Percentiles rank a stretch among this genome's conserved stretches.
Conservation (phyloP, 2,888 invertebrate genomes). For the Ommatoiulus sabulosus region DNA sequence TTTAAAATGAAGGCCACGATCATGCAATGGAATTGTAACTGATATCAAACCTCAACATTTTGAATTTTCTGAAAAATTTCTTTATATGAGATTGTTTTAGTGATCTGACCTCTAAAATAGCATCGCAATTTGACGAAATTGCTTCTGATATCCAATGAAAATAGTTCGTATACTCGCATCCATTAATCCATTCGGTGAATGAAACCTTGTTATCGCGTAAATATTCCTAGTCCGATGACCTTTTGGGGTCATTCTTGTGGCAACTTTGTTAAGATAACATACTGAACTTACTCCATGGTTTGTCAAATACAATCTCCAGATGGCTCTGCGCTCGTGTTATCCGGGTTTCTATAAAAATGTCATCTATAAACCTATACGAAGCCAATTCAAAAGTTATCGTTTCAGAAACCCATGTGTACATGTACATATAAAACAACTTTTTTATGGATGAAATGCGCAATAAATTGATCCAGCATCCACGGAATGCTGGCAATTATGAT, state of each 20-base stretch:
- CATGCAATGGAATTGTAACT: no score
- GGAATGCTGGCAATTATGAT: neutral
- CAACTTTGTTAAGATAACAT: neutral
- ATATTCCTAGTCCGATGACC: neutral
- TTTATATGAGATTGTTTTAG: no score
- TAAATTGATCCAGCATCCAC: neutral
- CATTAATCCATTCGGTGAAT: no score
- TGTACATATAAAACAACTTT: neutral
- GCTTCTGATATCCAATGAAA: no score
- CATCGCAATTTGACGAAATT: no score
- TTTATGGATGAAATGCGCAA: neutral
- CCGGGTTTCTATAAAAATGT: neutral
- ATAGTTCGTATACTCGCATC: no score
- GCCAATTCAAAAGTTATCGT: neutral
- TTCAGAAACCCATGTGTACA: neutral
- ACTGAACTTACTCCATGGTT: neutral
- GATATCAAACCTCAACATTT: no score
- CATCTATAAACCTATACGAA: neutral
- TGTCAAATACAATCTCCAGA: constrained; percentile 12
- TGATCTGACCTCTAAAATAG: no score
- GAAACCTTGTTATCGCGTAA: no score
- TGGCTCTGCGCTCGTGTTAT: neutral
- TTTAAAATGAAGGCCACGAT: no score
- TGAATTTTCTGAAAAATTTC: no score
- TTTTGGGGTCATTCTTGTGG: neutral